A percentile compares a stretch with the other conserved stretches of the same genome.
phyloP scores from a whole-genome alignment of 2,113 vertebrate genomes.

The Aptenodytes forsteri region DNA sequence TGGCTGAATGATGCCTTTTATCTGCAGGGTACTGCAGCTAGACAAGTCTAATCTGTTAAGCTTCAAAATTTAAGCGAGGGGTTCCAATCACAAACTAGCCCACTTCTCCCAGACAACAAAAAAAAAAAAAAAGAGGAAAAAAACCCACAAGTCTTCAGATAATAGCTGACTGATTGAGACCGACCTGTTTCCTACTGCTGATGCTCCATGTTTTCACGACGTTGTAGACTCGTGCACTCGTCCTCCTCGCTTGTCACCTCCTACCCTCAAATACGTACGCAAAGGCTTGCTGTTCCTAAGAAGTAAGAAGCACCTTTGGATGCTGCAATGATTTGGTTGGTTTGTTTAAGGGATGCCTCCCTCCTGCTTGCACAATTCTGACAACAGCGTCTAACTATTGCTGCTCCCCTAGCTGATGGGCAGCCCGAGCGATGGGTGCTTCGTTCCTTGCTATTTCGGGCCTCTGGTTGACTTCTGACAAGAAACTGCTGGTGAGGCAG shows the following conservation, averaged over 20 bases:
- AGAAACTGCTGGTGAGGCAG: background rate
- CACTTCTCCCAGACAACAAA: background rate
- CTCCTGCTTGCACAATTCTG: background rate
- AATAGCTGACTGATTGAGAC: background rate
- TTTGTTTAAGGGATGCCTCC: background rate
- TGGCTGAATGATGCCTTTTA: background rate
- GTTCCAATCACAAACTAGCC: background rate
- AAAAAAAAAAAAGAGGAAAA: rapidly evolving
- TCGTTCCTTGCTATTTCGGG: background rate
- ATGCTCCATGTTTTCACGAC: background rate
- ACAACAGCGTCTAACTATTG: rapidly evolving
- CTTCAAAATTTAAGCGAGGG: background rate
- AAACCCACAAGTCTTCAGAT: background rate
- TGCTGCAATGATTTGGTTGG: background rate
- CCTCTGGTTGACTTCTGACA: background rate
- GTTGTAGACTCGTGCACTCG: background rate
- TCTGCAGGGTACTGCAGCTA: background rate
- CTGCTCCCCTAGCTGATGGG: background rate
- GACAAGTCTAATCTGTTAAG: background rate
- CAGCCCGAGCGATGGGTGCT: background rate
- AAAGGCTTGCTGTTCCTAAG: background rate
- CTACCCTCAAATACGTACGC: background rate
- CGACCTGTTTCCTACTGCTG: background rate
- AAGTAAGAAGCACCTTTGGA: background rate
- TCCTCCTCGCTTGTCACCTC: background rate